These are phyloP conservation scores for Mimumesa dahlbomi DNA, from an alignment of 2,888 invertebrate genomes.

Conservation along the genomic window DNA sequence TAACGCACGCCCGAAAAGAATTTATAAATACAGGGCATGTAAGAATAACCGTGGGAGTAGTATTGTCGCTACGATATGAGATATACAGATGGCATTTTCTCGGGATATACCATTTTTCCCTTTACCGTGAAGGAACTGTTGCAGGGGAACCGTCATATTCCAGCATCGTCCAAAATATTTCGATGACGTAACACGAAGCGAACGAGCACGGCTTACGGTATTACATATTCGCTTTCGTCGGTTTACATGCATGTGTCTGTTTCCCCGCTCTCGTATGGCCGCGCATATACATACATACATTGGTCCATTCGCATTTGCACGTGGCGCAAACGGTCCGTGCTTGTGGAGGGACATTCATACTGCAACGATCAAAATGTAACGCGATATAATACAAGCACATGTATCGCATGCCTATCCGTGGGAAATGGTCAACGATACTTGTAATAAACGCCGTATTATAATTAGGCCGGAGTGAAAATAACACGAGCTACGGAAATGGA, in stretches of 20 bases:
- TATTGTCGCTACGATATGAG: background rate
- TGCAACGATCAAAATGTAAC: conserved; percentile 3
- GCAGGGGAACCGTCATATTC: conserved; percentile 20
- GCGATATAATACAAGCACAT: background rate
- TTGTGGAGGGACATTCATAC: conserved; percentile 22
- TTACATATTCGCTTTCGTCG: conserved; percentile 57
- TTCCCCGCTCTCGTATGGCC: background rate
- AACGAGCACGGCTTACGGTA: conserved; percentile 38
- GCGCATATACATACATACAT: conserved; percentile 3
- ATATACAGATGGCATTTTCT: conserved; percentile 9
- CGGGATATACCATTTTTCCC: conserved; percentile 12
- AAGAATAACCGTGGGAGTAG: background rate
- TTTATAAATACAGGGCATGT: too few species aligned
- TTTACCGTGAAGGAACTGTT: conserved; percentile 14
- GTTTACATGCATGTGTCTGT: conserved; percentile 7
- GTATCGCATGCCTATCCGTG: background rate
- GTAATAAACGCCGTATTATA: too few species aligned
- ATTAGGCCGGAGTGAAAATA: too few species aligned
- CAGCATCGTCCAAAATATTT: conserved; percentile 61
- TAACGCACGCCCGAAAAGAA: too few species aligned
- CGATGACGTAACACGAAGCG: conserved; percentile 49
- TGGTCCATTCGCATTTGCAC: conserved; percentile 22
- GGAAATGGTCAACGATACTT: too few species aligned
- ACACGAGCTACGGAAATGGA: too few species aligned
- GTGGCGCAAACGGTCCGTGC: conserved; percentile 24